These are phyloP conservation scores for Xenops minutus DNA, from an alignment of 2,797 vertebrate species.

Conservation along the genomic window DNA sequence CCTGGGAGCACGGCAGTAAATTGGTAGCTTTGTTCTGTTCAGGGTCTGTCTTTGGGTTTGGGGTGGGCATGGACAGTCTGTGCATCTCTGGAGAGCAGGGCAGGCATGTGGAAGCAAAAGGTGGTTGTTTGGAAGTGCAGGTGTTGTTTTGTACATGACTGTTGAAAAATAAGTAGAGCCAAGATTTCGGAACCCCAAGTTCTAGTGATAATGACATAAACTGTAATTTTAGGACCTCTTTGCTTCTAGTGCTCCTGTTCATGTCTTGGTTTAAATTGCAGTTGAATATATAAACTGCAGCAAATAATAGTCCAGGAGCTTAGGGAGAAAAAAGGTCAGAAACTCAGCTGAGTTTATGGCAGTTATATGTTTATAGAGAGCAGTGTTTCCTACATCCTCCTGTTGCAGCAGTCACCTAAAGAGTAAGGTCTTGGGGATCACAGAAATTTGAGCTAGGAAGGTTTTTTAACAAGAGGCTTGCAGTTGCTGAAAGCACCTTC, in stretches of 20 bases:
- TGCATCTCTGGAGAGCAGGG: background rate
- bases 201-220: background rate
- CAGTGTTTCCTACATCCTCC: background rate
- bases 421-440: background rate
- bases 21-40: background rate
- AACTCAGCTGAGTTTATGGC: background rate
- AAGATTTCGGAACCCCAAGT: background rate
- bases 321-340: background rate
- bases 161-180: background rate
- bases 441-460: background rate
- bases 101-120: background rate
- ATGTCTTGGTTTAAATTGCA: background rate
- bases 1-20: background rate
- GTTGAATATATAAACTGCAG: background rate
- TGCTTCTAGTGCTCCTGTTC: background rate
- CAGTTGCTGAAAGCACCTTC: background rate
- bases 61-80: accelerated
- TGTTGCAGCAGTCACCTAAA: background rate
- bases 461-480: background rate
- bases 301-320: background rate
- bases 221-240: background rate
- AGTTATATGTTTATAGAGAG: background rate
- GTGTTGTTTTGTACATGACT: background rate
- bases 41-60: background rate
- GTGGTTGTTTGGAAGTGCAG: background rate